A percentile compares a stretch with the other conserved stretches of the same genome.
These are phyloP conservation scores for Amblyopsis hoosieri DNA, from an alignment of 2,797 vertebrate species.

Conservation along the genomic window DNA sequence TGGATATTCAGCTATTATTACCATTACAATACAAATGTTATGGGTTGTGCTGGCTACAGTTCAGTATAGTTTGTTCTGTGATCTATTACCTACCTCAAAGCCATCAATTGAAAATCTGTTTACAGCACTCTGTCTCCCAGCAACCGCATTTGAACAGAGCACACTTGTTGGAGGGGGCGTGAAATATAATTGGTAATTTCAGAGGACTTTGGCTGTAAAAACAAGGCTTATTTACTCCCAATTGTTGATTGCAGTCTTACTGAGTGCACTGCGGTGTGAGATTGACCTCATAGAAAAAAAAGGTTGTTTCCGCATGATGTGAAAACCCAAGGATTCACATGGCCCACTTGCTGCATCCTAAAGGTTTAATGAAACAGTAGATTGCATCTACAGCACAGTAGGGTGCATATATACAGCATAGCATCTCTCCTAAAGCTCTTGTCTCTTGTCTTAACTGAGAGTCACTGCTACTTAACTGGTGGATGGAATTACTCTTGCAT, in stretches of 20 bases:
- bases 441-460: conserved; percentile 23
- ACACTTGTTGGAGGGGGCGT: conserved; percentile 37
- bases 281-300: conserved; percentile 20
- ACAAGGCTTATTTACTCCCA: conserved; percentile 40
- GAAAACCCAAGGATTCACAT: conserved; percentile 14
- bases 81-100: conserved; percentile 31
- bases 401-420: conserved; percentile 14
- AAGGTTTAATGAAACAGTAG: conserved; percentile 14
- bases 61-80: conserved; percentile 41
- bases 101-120: conserved; percentile 50
- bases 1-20: background rate
- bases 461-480: conserved; percentile 33
- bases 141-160: conserved; percentile 61
- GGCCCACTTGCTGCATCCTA: conserved; percentile 1
- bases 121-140: conserved; percentile 67
- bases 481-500: conserved; percentile 56
- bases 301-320: background rate
- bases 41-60: conserved; percentile 25
- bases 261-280: conserved; percentile 25
- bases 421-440: conserved; percentile 13
- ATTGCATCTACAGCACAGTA: conserved; percentile 1
- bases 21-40: conserved; percentile 6
- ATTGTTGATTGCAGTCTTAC: conserved; percentile 53
- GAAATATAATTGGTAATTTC: conserved; percentile 55
- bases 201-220: conserved; percentile 50